Conservation (phyloP, 2,797 vertebrate species). For the Onychomys leucogaster region DNA sequence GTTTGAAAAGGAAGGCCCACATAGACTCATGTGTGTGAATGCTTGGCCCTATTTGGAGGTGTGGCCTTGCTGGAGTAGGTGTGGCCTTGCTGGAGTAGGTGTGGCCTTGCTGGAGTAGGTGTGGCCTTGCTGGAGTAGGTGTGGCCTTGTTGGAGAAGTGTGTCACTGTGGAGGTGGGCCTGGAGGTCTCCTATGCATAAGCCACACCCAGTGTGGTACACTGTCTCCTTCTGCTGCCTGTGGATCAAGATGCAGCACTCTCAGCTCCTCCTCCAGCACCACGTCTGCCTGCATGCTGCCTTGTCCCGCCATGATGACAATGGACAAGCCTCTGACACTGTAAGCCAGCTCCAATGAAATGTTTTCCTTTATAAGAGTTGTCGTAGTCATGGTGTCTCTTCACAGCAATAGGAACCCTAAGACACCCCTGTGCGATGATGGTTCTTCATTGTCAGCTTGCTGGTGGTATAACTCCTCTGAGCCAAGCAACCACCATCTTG, state of each 20-base stretch:
- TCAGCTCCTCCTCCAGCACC: not conserved
- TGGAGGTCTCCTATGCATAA: not conserved
- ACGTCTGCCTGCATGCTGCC: not conserved
- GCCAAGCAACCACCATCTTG: not conserved
- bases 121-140: not conserved
- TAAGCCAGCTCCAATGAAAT: not conserved
- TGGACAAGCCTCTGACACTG: not conserved
- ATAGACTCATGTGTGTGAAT: not conserved
- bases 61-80: not conserved
- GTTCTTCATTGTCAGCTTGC: not conserved
- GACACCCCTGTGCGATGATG: not conserved
- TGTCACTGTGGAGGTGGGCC: not conserved
- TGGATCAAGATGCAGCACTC: not conserved
- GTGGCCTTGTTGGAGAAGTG: not conserved
- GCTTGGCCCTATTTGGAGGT: not conserved
- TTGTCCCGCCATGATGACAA: not conserved
- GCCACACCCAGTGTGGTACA: not conserved
- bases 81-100: not conserved
- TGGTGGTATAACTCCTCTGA: not conserved
- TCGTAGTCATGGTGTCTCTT: not conserved
- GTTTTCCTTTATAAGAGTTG: not conserved
- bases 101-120: not conserved
- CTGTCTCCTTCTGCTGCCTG: not conserved
- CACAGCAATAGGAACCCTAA: not conserved
- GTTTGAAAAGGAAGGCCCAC: not conserved